phyloP scores from a whole-genome alignment of 2,113 vertebrate species.

The Scomber colias region DNA sequence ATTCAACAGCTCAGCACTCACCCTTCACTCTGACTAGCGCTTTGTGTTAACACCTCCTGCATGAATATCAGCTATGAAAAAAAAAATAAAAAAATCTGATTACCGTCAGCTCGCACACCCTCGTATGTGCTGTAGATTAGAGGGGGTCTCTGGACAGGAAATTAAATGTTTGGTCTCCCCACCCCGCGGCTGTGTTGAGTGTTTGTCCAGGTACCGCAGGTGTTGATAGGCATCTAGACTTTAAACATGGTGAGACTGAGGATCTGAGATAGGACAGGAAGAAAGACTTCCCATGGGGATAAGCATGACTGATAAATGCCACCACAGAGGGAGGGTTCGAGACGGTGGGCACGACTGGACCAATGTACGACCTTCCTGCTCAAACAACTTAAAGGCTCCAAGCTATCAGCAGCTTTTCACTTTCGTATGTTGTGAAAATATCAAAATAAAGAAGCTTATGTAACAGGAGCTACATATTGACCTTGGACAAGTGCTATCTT shows the following conservation, averaged over 20 bases:
- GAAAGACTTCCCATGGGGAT: conserved; percentile 52
- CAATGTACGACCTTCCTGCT: conserved; percentile 31
- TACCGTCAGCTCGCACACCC: conserved; percentile 10
- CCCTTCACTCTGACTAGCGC: conserved; percentile 19
- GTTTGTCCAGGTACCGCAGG: conserved; percentile 55
- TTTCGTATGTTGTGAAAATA: conserved; percentile 5
- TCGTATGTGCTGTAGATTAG: conserved; percentile 41
- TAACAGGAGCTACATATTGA: too few species aligned
- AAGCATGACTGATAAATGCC: conserved; percentile 55
- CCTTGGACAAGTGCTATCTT: too few species aligned
- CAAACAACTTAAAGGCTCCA: conserved; percentile 51
- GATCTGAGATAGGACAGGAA: conserved; percentile 60
- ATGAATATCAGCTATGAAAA: not conserved
- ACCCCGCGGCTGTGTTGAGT: conserved; percentile 4
- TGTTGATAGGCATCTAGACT: conserved; percentile 65
- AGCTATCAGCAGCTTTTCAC: conserved; percentile 39
- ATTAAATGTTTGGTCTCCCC: conserved; percentile 64
- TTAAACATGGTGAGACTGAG: conserved; percentile 21
- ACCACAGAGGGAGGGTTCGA: conserved; percentile 8
- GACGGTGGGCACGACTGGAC: not conserved
- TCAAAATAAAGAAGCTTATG: not conserved
- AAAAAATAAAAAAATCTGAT: conserved; percentile 13
- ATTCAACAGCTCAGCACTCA: conserved; percentile 45
- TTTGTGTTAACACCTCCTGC: conserved; percentile 31
- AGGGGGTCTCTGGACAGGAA: conserved; percentile 39